A percentile compares a stretch with the other conserved stretches of the same genome.
phyloP scores from a whole-genome alignment of 2,888 invertebrate genomes.

The Apotomis betuletana region DNA sequence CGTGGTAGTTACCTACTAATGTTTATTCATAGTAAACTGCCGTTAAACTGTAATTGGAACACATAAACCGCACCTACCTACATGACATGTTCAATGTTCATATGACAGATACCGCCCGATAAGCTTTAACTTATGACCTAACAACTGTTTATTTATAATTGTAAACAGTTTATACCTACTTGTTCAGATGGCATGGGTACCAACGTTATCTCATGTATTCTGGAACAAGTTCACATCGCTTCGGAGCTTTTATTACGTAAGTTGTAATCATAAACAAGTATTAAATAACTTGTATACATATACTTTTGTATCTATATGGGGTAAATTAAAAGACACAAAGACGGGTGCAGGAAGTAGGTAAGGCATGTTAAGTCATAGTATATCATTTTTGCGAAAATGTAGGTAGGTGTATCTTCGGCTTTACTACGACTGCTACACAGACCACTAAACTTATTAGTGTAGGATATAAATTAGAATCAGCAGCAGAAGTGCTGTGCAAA shows the following conservation, averaged over 20 bases:
- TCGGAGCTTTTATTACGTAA: conserved; percentile 36
- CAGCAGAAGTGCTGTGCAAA: too few relatives aligned
- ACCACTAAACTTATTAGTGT: too few relatives aligned
- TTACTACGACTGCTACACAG: too few relatives aligned
- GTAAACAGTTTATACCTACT: conserved; percentile 36
- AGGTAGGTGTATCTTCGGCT: too few relatives aligned
- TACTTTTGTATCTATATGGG: neutral
- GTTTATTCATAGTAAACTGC: conserved; percentile 34
- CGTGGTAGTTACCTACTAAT: conserved; percentile 51
- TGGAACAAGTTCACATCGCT: conserved; percentile 40
- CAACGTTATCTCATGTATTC: conserved; percentile 35
- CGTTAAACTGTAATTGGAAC: conserved; percentile 26
- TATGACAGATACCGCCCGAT: conserved; percentile 30
- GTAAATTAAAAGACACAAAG: too few relatives aligned
- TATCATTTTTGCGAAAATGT: too few relatives aligned
- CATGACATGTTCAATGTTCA: neutral
- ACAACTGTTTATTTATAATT: conserved; percentile 41
- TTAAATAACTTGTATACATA: neutral
- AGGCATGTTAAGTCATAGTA: too few relatives aligned
- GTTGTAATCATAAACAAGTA: conserved; percentile 19
- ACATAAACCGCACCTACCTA: conserved; percentile 25
- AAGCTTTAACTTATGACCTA: conserved; percentile 43
- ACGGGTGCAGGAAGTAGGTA: too few relatives aligned
- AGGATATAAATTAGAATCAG: too few relatives aligned
- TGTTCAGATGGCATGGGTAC: conserved; percentile 31